phyloP scores from a whole-genome alignment of 2,113 vertebrate species.

The Cynopterus brachyotis region DNA sequence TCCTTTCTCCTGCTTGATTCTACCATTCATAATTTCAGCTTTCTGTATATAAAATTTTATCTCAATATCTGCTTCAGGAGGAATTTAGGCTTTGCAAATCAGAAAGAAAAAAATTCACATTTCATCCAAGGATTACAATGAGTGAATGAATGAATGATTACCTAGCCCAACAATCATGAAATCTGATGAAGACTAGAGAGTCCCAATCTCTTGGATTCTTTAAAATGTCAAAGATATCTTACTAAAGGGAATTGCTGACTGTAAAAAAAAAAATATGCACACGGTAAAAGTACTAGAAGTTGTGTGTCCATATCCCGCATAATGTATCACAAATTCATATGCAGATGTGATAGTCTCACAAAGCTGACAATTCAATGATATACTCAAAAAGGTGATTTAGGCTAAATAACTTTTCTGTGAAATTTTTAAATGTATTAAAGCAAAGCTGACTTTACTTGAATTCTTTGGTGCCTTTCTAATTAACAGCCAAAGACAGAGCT shows the following conservation, averaged over 20 bases:
- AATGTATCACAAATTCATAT: background rate
- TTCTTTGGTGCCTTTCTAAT: slow-evolving; percentile 32
- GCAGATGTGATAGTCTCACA: background rate
- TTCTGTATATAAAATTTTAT: background rate
- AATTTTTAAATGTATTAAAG: background rate
- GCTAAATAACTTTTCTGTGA: background rate
- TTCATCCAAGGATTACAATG: background rate
- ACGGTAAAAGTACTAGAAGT: background rate
- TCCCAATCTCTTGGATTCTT: background rate
- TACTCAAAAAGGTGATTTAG: background rate
- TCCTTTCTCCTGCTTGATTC: background rate
- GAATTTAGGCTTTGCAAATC: background rate
- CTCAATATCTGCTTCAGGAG: background rate
- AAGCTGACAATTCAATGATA: background rate
- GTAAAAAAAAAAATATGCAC: background rate
- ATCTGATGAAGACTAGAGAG: background rate
- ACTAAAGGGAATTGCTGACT: background rate
- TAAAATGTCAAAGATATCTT: background rate
- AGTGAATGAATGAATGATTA: background rate
- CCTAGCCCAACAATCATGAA: background rate
- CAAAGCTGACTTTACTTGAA: background rate
- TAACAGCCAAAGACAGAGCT: slow-evolving; percentile 34
- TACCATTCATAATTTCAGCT: background rate
- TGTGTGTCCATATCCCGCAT: background rate
- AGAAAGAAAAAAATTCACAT: background rate